Percentiles rank a stretch among this genome's conserved stretches.
Evolutionary conservation across 2,888 invertebrate genomes (phyloP).

Genomic region (Julus scanicus): DNA sequence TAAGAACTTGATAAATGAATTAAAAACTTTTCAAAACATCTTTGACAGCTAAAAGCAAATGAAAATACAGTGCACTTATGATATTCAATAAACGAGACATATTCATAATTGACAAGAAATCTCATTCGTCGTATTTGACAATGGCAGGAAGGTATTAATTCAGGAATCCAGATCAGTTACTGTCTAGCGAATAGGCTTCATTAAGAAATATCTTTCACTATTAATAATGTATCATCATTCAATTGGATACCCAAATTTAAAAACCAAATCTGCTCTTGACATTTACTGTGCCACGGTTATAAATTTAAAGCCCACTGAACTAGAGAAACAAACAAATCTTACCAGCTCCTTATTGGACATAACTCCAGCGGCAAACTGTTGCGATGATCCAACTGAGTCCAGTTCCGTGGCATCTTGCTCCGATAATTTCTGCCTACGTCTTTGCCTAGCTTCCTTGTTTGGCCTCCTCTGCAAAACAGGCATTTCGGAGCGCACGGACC

Average conservation of each 20-base stretch:
- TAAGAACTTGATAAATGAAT: not conserved
- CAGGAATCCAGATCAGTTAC: constrained; percentile 5
- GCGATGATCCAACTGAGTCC: not conserved
- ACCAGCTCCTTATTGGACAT: not conserved
- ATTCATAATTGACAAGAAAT: too few relatives aligned
- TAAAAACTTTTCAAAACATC: not conserved
- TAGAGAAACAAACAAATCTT: not conserved
- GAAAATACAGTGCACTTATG: too few relatives aligned
- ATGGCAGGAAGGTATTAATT: not conserved
- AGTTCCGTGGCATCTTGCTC: not conserved
- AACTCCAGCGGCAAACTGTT: not conserved
- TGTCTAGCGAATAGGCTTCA: constrained; percentile 9
- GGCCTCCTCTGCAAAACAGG: not conserved
- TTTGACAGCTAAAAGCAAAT: too few relatives aligned
- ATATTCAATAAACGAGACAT: too few relatives aligned
- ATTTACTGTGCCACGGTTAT: too few relatives aligned
- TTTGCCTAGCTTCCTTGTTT: constrained; percentile 40
- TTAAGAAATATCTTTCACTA: not conserved
- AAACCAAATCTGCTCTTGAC: too few relatives aligned
- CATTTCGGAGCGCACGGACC: not conserved
- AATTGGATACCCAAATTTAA: not conserved
- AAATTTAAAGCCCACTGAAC: too few relatives aligned
- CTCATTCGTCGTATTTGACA: too few relatives aligned
- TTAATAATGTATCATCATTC: not conserved
- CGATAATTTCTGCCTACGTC: constrained; percentile 27